Evolutionary conservation across 2,888 invertebrate genomes (phyloP).

Genomic region (Tetragonisca angustula): DNA sequence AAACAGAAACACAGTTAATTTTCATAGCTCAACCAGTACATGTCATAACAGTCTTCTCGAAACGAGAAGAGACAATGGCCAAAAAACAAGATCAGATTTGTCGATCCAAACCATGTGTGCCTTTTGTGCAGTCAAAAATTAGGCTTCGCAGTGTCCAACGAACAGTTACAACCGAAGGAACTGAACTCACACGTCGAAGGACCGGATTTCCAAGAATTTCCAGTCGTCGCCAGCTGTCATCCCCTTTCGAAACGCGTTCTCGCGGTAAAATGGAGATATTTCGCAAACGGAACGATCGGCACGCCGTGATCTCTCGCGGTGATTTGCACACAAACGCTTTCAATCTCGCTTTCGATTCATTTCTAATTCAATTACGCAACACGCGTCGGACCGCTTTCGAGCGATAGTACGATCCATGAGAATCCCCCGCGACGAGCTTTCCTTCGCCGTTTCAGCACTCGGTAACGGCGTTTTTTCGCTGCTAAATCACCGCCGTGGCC

Average conservation of each 20-base stretch:
- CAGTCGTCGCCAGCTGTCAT: not conserved
- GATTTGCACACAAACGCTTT: conserved; percentile 60
- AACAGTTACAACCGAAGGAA: too few species aligned
- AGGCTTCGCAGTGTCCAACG: too few species aligned
- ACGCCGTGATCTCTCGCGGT: conserved; percentile 41
- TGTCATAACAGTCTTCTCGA: too few species aligned
- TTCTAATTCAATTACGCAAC: conserved; percentile 47
- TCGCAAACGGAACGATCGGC: conserved; percentile 24
- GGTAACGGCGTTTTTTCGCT: conserved; percentile 30
- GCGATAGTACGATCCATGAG: not conserved
- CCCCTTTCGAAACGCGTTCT: not conserved
- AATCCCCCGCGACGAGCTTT: conserved; percentile 27
- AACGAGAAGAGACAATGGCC: too few species aligned
- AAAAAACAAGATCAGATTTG: too few species aligned
- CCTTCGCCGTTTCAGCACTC: not conserved
- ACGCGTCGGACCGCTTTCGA: not conserved
- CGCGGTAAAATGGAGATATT: conserved; percentile 13
- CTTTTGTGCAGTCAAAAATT: too few species aligned
- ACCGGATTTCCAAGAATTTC: not conserved
- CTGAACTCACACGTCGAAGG: too few species aligned
- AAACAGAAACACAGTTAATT: too few species aligned
- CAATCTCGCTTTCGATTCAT: conserved; percentile 51
- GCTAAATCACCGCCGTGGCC: conserved; percentile 52
- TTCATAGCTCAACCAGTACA: too few species aligned
- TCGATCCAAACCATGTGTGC: too few species aligned